A percentile compares a stretch with the other conserved stretches of the same genome.
These are phyloP conservation scores for Meles meles DNA, from an alignment of 2,113 vertebrate genomes.

Conservation along the genomic window DNA sequence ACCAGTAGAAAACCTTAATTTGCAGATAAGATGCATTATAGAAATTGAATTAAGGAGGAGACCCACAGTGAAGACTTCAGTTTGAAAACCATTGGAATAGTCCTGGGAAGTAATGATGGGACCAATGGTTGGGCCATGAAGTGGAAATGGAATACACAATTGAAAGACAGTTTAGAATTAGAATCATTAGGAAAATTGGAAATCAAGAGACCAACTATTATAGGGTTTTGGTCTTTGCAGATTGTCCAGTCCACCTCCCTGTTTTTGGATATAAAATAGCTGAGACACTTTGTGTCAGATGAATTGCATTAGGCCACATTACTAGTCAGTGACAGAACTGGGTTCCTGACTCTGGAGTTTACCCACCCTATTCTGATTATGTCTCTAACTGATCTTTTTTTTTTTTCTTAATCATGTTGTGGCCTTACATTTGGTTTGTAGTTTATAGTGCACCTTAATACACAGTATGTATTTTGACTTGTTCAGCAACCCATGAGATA, in stretches of 20 bases:
- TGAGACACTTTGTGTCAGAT: neutral
- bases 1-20: neutral
- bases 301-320: neutral
- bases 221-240: neutral
- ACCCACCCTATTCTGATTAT: neutral
- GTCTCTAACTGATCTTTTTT: neutral
- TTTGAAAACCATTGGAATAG: neutral
- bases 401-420: neutral
- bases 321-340: neutral
- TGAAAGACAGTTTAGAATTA: neutral
- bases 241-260: neutral
- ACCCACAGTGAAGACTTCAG: neutral
- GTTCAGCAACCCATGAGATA: neutral
- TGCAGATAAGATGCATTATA: neutral
- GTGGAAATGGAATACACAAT: neutral
- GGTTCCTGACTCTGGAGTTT: neutral
- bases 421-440: neutral
- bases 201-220: neutral
- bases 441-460: neutral
- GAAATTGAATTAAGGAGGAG: neutral
- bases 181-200: neutral
- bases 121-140: neutral
- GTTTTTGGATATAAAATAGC: neutral
- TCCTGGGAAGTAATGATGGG: neutral
- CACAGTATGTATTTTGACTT: neutral